Evolutionary conservation across 2,888 invertebrate genomes (phyloP).

Genomic region (Drosophila anomelani): DNA sequence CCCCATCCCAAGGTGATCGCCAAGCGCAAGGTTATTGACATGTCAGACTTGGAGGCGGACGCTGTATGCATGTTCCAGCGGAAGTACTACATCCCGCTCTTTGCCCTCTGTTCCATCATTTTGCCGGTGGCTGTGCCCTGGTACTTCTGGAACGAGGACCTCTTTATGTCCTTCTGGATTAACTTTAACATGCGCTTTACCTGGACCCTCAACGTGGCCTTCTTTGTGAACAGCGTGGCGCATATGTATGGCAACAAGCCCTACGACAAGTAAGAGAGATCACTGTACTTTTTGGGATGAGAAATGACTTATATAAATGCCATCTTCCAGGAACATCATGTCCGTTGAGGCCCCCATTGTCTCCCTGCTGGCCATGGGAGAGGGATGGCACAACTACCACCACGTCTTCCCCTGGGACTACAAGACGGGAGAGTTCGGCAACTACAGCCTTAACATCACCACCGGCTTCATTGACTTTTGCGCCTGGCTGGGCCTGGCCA

Average conservation of each 20-base stretch:
- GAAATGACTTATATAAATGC: background rate
- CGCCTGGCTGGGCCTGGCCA: constrained; percentile 92
- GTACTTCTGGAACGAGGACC: constrained; percentile 92
- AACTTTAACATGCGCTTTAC: constrained; percentile 94
- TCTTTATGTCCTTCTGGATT: constrained; percentile 92
- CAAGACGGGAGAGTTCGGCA: constrained; percentile 89
- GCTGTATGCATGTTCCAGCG: constrained; percentile 91
- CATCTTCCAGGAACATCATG: constrained; percentile 87
- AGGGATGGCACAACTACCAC: constrained; percentile 94
- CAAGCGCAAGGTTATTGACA: constrained; percentile 88
- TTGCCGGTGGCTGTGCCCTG: constrained; percentile 92
- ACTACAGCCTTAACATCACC: constrained; percentile 89
- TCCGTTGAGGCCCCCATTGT: constrained; percentile 90
- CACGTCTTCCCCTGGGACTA: constrained; percentile 91
- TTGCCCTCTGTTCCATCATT: constrained; percentile 88
- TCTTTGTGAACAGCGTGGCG: constrained; percentile 97
- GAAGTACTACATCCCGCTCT: constrained; percentile 90
- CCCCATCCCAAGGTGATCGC: constrained; percentile 92
- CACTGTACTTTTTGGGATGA: background rate
- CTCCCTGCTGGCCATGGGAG: constrained; percentile 91
- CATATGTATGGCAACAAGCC: constrained; percentile 97
- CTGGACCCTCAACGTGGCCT: constrained; percentile 94
- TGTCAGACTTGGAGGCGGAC: constrained; percentile 90
- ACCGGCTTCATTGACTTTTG: constrained; percentile 92
- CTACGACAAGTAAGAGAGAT: constrained; percentile 90